Conservation (phyloP, 2,797 vertebrate genomes). For the Alca torda region DNA sequence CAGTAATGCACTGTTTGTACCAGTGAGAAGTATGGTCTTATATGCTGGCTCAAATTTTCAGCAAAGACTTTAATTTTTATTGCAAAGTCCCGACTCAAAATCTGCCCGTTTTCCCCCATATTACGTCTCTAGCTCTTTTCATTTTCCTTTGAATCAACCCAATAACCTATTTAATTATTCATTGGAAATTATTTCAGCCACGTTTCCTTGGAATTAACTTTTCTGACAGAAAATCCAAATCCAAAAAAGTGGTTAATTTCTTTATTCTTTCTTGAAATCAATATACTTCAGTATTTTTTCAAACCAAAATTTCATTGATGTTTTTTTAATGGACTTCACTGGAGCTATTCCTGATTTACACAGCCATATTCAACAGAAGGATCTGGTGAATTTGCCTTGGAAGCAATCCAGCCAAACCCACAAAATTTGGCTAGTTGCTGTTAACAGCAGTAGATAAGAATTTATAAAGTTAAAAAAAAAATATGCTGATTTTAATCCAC, state of each 20-base stretch:
- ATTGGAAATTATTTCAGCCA: background rate
- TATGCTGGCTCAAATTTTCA: background rate
- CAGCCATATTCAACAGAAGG: background rate
- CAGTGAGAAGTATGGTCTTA: background rate
- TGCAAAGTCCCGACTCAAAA: background rate
- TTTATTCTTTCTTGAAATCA: background rate
- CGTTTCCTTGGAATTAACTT: background rate
- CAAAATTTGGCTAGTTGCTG: background rate
- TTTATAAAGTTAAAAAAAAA: background rate
- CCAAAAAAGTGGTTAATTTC: background rate
- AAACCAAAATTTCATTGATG: background rate
- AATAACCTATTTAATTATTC: background rate
- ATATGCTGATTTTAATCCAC: background rate
- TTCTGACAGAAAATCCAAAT: background rate
- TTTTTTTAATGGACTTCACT: background rate
- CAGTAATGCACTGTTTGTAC: background rate
- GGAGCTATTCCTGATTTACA: background rate
- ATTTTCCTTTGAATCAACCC: background rate
- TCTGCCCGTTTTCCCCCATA: background rate
- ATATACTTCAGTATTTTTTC: background rate
- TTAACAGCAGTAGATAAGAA: background rate
- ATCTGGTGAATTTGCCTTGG: slow-evolving; percentile 16
- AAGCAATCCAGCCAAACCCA: background rate
- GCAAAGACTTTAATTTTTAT: background rate
- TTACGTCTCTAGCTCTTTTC: background rate